Base-by-base conservation (phyloP, 2,113 vertebrate genomes). In the Merops nubicus region DNA sequence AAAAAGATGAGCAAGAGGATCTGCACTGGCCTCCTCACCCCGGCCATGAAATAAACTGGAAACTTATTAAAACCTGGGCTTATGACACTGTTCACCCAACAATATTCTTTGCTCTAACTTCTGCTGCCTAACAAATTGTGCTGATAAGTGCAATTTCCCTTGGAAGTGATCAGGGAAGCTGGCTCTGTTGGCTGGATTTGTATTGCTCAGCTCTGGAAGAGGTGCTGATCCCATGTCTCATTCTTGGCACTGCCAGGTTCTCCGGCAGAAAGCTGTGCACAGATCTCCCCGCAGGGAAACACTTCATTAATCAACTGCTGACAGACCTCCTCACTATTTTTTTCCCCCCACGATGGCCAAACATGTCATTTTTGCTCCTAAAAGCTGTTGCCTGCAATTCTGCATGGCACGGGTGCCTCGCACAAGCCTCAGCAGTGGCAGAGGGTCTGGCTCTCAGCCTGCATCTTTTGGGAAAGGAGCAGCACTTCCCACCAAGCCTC, bases 201-300 rank as follows among this genome's bases (percentile, higher is more conserved):
- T 64, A 6, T 65, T 88, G 82, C 67, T 82, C 81, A 38, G 78
- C 59, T 79, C 91, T 72, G 78, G 87, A 93, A 96, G 67, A 85
- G 89, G 67, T 65, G 89, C 78, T 94, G 91, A 88, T 73, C 93
- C 59, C 50, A 29, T 3, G 53, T 45, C 87, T 93, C 65, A 38
- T 26, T 91, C 73, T 57, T 91, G 91, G 94, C 91, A 82, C 18
- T 15, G 77, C 77, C 78, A 72, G 34, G 8, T 9, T 60, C 43
- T 65, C 84, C 76, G 70, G 81, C 74, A 96, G 77, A 91, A 80
- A 79, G 70, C 59, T 93, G 33, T 26, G 34, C 76, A 62, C 64
- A 59, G 69, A 60, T 65, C 72, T 87, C 28, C 65, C 78, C 34
- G 11, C 47, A 29, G 79, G 72, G 86, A 73, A 91, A 78, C 33